These are phyloP conservation scores for Myotis lucifugus DNA, from an alignment of 2,113 vertebrate species.

Conservation along the genomic window DNA sequence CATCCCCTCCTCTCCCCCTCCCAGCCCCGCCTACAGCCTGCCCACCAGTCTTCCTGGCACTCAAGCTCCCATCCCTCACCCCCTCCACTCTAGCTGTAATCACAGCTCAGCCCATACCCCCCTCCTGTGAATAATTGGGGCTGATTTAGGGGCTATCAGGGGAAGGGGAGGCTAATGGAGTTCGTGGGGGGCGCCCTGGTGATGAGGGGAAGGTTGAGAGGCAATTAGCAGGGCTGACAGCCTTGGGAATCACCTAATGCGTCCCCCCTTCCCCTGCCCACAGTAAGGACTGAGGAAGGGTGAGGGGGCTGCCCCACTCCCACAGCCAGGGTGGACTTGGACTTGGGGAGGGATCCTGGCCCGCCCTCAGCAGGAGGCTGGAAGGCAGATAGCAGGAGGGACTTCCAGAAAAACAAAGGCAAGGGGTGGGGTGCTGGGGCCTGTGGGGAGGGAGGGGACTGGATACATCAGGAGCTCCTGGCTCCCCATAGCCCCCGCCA, in stretches of 20 bases:
- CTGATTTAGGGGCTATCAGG: slow-evolving; percentile 77
- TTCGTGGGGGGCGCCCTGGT: slow-evolving; percentile 66
- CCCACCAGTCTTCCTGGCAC: background rate
- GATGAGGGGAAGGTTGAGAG: slow-evolving; percentile 72
- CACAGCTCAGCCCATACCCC: slow-evolving; percentile 64
- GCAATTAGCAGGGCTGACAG: slow-evolving; percentile 76
- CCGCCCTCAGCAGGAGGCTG: background rate
- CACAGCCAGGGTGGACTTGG: background rate
- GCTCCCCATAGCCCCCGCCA: background rate
- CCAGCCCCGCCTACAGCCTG: background rate
- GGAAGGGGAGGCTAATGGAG: slow-evolving; percentile 76
- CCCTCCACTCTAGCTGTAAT: slow-evolving; percentile 60
- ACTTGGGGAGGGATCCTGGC: slow-evolving; percentile 1
- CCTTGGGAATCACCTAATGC: slow-evolving; percentile 74
- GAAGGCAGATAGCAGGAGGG: background rate
- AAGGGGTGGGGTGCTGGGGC: background rate
- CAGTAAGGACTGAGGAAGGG: slow-evolving; percentile 1
- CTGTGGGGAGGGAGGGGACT: background rate
- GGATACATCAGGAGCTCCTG: background rate
- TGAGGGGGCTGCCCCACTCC: background rate
- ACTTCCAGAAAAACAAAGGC: slow-evolving; percentile 21
- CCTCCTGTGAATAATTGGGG: slow-evolving; percentile 71
- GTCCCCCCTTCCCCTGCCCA: background rate
- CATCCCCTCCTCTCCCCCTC: background rate
- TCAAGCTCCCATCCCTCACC: background rate